These are phyloP conservation scores for Melieria picta DNA, from an alignment of 2,888 invertebrate genomes.

Conservation along the genomic window DNA sequence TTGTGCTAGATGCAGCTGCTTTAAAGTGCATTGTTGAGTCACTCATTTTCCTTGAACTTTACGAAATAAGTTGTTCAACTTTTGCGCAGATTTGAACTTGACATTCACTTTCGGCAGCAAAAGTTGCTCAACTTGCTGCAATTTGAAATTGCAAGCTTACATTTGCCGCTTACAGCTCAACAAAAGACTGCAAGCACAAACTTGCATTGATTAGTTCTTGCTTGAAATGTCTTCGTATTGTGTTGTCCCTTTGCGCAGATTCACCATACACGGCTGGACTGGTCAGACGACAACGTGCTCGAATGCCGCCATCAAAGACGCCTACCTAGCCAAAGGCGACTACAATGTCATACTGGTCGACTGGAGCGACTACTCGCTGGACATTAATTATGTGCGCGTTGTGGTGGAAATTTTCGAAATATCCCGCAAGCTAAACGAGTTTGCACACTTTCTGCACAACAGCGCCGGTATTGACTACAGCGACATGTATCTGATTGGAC, in stretches of 20 bases:
- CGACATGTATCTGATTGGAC: conserved; percentile 54
- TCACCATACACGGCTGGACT: conserved; percentile 51
- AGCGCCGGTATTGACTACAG: conserved; percentile 37
- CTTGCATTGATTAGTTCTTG: too few species aligned
- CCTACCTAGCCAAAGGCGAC: conserved; percentile 48
- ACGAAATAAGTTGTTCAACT: conserved; percentile 2
- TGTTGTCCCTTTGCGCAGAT: conserved; percentile 37
- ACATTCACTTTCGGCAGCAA: conserved; percentile 5
- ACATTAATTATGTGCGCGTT: conserved; percentile 49
- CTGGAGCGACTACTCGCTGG: conserved; percentile 51
- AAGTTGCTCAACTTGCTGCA: not conserved
- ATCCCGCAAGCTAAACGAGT: conserved; percentile 47
- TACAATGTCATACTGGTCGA: conserved; percentile 54
- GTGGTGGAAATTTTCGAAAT: conserved; percentile 46
- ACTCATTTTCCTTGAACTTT: conserved; percentile 4
- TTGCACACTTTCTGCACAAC: conserved; percentile 49
- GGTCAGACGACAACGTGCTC: conserved; percentile 48
- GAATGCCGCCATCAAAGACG: conserved; percentile 51
- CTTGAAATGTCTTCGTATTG: not conserved
- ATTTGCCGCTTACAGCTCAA: not conserved
- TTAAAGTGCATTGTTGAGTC: conserved; percentile 16
- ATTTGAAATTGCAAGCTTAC: not conserved
- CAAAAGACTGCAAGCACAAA: too few species aligned
- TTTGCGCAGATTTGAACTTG: conserved; percentile 36
- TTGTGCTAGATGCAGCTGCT: not conserved